Base-by-base conservation (phyloP, 1,140 invertebrate genomes). In the Ceratitis capitata region DNA sequence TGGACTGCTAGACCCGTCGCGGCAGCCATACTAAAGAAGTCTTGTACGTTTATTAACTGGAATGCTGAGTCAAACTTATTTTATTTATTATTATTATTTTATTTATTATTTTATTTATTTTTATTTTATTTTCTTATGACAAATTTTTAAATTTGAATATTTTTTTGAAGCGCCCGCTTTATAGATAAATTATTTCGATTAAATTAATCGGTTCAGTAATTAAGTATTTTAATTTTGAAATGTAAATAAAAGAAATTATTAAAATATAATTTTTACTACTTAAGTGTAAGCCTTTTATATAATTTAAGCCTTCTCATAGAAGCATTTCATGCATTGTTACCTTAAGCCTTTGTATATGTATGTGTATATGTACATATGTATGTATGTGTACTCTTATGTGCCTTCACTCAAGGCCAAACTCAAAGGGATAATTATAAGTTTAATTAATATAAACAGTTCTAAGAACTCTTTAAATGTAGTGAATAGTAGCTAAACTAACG, bases 371-470 rank as follows among this genome's bases (percentile, higher is more conserved):
- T 61, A 61, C 26, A 5, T 0, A 51, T 32, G 29, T 0, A 2
- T 14, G 3, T 32, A 12, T 1, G 6, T 26, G 19, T 42, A 14
- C 12, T n/a, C 64, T 9, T 56, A 19, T 56, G 12, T 56, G 5
- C 56, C n/a, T 29, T n/a, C n/a, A 26, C 51, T 39, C 61, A 69
- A 78, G 35, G n/a, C n/a, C 39, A n/a, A 78, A 2, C 10, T 78
- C 19, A 78, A 78, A 19, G 14, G 69, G 42, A 78, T 78, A 78
- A 78, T 78, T 78, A 78, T 78, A 3, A 78, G 23, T 78, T 78
- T 78, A 78, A 78, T 42, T 78, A 78, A 78, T 45, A 78, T 78
- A n/a, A 78, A 45, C 69, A 78, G n/a, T 47, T 45, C 69, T 78
- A 45, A 78, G 69, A 45, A 78, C 39, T 78, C 32, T 39, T 69